Conservation (phyloP, 1,140 invertebrate genomes). For the Tetramorium parvispinum region DNA sequence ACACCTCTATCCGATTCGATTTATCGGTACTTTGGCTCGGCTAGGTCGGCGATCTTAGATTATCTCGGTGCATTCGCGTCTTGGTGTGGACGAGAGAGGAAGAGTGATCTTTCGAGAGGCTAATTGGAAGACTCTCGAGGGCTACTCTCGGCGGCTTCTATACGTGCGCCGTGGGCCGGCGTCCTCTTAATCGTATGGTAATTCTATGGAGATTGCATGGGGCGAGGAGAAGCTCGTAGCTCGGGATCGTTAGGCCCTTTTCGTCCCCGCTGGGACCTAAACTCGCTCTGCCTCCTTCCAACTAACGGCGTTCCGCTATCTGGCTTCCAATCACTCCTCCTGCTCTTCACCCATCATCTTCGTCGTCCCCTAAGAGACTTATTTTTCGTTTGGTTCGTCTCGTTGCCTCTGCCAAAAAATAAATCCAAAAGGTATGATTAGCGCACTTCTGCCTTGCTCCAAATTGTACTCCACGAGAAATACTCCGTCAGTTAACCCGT, state of each 20-base stretch:
- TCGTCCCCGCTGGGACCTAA: slow-evolving; percentile 68
- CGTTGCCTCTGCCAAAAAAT: slow-evolving; percentile 22
- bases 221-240: slow-evolving; percentile 80
- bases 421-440: slow-evolving; percentile 19
- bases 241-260: slow-evolving; percentile 78
- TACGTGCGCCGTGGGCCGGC: slow-evolving; percentile 67
- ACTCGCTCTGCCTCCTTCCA: slow-evolving; percentile 36
- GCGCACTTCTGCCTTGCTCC: not conserved
- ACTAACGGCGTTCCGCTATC: slow-evolving; percentile 48
- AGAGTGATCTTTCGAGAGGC: slow-evolving; percentile 71
- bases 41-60: slow-evolving; percentile 36
- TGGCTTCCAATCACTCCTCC: slow-evolving; percentile 43
- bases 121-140: slow-evolving; percentile 77
- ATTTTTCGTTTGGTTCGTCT: slow-evolving; percentile 14
- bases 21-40: slow-evolving; percentile 13
- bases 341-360: slow-evolving; percentile 37
- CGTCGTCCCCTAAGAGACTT: slow-evolving; percentile 5
- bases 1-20: not conserved
- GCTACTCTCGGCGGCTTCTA: slow-evolving; percentile 57
- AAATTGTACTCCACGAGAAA: not conserved
- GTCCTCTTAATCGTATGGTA: slow-evolving; percentile 84
- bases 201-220: slow-evolving; percentile 84
- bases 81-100: slow-evolving; percentile 58
- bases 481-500: not conserved
- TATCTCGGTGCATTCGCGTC: slow-evolving; percentile 34